These are phyloP conservation scores for Myotis planiceps DNA, from an alignment of 2,797 vertebrate species.

Conservation along the genomic window DNA sequence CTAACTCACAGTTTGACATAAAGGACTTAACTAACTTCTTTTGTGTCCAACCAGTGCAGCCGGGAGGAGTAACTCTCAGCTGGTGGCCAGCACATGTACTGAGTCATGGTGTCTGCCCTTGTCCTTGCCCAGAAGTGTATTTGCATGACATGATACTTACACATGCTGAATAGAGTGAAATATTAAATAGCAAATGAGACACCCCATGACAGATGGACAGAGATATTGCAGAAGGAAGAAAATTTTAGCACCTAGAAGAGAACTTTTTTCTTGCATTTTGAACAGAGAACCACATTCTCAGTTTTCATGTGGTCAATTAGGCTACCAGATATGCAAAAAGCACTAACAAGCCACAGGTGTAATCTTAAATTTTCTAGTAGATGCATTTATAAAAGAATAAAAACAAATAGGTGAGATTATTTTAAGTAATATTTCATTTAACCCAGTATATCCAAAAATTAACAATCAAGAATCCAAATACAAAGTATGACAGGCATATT, in stretches of 20 bases:
- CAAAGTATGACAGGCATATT: background rate
- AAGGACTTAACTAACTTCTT: background rate
- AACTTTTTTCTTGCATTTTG: background rate
- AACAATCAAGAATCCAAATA: background rate
- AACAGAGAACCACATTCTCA: background rate
- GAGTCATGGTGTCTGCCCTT: background rate
- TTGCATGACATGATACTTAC: background rate
- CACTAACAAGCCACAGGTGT: background rate
- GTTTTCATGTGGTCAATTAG: background rate
- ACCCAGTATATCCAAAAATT: background rate
- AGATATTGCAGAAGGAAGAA: background rate
- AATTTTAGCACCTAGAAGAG: background rate
- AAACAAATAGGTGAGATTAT: background rate
- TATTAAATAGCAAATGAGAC: background rate
- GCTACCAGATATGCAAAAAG: background rate
- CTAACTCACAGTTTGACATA: background rate
- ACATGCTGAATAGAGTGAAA: background rate
- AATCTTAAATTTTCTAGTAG: background rate
- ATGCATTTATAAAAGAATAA: background rate
- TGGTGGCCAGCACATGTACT: rapidly evolving
- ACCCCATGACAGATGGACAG: background rate
- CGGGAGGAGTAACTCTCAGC: rapidly evolving
- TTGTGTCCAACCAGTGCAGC: background rate
- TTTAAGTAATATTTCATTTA: background rate
- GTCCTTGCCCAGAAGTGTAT: background rate